Percentiles rank a stretch among this genome's conserved stretches.
Conservation (phyloP, 1,140 invertebrate species). For the Sinonovacula constricta region DNA sequence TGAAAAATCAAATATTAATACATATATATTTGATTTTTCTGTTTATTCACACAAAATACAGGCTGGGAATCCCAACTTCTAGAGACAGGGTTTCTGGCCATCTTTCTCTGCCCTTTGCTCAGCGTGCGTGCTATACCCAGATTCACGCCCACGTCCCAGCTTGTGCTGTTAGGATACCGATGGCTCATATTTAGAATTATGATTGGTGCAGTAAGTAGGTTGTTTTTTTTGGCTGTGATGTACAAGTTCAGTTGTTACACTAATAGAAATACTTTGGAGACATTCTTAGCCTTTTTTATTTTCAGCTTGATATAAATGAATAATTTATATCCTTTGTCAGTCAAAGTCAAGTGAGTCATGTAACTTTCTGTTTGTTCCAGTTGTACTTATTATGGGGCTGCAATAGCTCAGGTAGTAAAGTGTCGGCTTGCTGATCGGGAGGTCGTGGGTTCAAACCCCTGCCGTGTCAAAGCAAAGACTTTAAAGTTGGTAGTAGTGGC, state of each 20-base stretch:
- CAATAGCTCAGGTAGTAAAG: too few relatives aligned
- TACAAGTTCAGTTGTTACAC: neutral
- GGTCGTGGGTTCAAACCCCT: too few relatives aligned
- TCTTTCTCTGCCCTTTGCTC: slow-evolving; percentile 77
- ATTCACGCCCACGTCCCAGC: slow-evolving; percentile 71
- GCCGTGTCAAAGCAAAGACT: too few relatives aligned
- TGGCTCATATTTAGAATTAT: slow-evolving; percentile 80
- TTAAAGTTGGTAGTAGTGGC: too few relatives aligned
- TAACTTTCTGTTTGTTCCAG: neutral
- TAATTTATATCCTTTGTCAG: too few relatives aligned
- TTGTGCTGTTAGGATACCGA: slow-evolving; percentile 74
- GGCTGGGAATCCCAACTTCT: slow-evolving; percentile 80
- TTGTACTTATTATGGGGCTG: neutral
- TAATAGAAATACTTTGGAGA: too few relatives aligned
- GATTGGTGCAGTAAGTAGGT: slow-evolving; percentile 77
- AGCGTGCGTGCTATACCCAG: slow-evolving; percentile 72
- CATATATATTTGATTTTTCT: too few relatives aligned
- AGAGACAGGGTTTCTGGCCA: slow-evolving; percentile 79
- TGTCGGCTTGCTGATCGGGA: too few relatives aligned
- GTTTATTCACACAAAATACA: too few relatives aligned
- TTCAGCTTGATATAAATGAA: too few relatives aligned
- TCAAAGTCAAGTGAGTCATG: neutral
- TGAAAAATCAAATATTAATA: too few relatives aligned
- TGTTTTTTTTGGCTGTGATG: neutral
- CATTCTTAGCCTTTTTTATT: too few relatives aligned